Evolutionary conservation across 2,888 invertebrate genomes (phyloP).

Genomic region (Merodon equestris): DNA sequence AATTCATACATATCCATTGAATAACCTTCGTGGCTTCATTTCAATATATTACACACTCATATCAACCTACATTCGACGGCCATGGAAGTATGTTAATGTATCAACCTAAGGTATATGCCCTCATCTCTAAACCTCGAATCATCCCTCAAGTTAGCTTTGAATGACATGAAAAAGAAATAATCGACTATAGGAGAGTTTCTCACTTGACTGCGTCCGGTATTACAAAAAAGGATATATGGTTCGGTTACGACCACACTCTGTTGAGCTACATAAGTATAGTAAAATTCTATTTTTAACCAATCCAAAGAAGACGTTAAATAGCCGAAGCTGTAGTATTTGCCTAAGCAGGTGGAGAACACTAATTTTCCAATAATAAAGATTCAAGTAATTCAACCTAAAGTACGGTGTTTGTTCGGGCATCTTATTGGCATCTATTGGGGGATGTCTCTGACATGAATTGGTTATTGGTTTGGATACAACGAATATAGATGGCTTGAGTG

Average conservation of each 20-base stretch:
- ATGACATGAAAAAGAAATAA: slow-evolving; percentile 41
- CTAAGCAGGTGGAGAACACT: slow-evolving; percentile 8
- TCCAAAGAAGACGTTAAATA: neutral
- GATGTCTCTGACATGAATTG: slow-evolving; percentile 2
- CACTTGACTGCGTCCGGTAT: slow-evolving; percentile 43
- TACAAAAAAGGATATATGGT: slow-evolving; percentile 36
- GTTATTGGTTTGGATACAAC: slow-evolving; percentile 7
- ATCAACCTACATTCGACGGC: neutral
- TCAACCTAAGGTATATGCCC: slow-evolving; percentile 26
- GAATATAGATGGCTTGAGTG: neutral
- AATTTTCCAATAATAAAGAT: slow-evolving; percentile 47
- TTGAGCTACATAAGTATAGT: slow-evolving; percentile 38
- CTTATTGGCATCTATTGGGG: neutral
- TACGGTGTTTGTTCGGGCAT: neutral
- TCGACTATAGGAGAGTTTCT: slow-evolving; percentile 37
- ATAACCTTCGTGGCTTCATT: neutral
- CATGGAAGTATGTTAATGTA: slow-evolving; percentile 37
- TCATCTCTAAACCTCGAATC: neutral
- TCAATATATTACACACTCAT: slow-evolving; percentile 14
- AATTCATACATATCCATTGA: slow-evolving; percentile 22
- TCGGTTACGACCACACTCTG: neutral
- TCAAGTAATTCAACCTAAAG: slow-evolving; percentile 29
- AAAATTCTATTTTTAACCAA: slow-evolving; percentile 39
- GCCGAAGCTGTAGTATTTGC: slow-evolving; percentile 24
- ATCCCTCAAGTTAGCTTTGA: slow-evolving; percentile 44